phyloP scores from a whole-genome alignment of 2,113 vertebrate species.

The Stegostoma tigrinum region DNA sequence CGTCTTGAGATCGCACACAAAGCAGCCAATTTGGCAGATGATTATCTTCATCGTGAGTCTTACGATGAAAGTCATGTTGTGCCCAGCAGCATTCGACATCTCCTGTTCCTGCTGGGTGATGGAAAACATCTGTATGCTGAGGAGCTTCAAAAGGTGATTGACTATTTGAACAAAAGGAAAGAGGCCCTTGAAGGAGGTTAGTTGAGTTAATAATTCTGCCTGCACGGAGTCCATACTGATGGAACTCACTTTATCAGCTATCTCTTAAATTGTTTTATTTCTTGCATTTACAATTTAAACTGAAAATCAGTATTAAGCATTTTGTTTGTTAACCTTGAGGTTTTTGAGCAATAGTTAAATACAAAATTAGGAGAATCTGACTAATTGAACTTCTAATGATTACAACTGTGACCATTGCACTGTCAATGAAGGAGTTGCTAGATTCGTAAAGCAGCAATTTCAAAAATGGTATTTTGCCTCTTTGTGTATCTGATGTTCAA shows the following conservation, averaged over 20 bases:
- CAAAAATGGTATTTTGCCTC: background rate
- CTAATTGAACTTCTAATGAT: background rate
- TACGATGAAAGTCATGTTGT: slow-evolving; percentile 49
- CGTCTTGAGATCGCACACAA: slow-evolving; percentile 51
- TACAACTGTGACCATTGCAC: background rate
- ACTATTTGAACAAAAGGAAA: slow-evolving; percentile 55
- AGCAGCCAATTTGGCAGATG: slow-evolving; percentile 60
- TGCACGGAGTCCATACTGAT: background rate
- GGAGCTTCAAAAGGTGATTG: slow-evolving; percentile 53
- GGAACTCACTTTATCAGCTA: background rate
- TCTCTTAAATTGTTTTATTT: background rate
- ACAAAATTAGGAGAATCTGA: background rate
- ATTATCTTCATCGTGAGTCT: slow-evolving; percentile 55
- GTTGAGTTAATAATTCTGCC: background rate
- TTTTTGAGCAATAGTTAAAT: background rate
- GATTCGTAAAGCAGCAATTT: background rate
- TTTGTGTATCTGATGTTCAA: background rate
- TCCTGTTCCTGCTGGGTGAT: slow-evolving; percentile 58
- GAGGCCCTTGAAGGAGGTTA: slow-evolving; percentile 51
- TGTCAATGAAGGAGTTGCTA: background rate
- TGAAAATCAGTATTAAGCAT: background rate
- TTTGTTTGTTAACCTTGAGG: background rate
- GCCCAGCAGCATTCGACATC: slow-evolving; percentile 50
- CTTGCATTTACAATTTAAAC: background rate
- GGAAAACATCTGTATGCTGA: slow-evolving; percentile 57